Conservation (phyloP, 1,140 invertebrate genomes). For the Cydia strobilella region DNA sequence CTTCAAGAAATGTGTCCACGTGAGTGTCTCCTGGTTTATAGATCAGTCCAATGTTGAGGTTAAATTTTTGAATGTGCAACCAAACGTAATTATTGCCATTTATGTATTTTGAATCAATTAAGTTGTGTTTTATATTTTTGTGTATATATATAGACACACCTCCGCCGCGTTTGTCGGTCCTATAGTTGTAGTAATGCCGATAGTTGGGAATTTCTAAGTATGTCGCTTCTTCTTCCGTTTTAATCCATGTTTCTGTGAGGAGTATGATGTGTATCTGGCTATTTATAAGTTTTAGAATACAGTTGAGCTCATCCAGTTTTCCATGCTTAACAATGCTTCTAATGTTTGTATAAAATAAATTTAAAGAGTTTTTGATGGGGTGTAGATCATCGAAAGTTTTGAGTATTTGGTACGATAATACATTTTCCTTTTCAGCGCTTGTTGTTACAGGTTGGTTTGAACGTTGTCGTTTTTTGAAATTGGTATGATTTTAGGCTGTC, state of each 20-base stretch:
- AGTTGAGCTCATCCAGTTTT: conserved; percentile 37
- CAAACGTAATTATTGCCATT: too few relatives aligned
- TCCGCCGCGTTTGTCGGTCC: conserved; percentile 20
- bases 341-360: conserved; percentile 39
- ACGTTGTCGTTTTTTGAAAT: conserved; percentile 21
- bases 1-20: too few relatives aligned
- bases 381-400: conserved; percentile 33
- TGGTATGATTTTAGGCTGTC: conserved; percentile 41
- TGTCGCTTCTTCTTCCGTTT: conserved; percentile 28
- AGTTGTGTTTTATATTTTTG: too few relatives aligned
- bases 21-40: too few relatives aligned
- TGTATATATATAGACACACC: conserved; percentile 35
- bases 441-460: background rate
- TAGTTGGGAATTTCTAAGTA: conserved; percentile 1
- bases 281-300: background rate
- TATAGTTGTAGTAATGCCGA: conserved; percentile 32
- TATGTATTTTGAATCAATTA: too few relatives aligned
- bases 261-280: conserved; percentile 3
- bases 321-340: conserved; percentile 37
- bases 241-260: conserved; percentile 34
- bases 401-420: conserved; percentile 24
- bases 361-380: conserved; percentile 33
- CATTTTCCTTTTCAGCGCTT: background rate
- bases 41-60: too few relatives aligned
- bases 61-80: too few relatives aligned